phyloP scores from a whole-genome alignment of 2,888 invertebrate genomes.

The Serripes groenlandicus region DNA sequence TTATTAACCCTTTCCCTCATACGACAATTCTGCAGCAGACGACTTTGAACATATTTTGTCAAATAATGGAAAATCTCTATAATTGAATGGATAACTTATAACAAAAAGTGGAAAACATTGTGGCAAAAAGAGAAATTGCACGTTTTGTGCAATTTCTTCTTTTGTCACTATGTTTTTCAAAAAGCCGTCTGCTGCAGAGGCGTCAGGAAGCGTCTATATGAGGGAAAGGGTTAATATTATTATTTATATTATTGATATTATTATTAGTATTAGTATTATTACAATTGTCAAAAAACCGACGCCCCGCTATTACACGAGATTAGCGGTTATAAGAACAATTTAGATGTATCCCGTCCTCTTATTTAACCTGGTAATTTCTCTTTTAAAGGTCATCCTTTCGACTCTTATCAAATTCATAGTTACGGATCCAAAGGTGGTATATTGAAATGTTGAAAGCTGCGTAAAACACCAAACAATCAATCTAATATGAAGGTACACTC shows the following conservation, averaged over 20 bases:
- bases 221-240: background rate
- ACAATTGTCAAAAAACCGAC: too few species aligned
- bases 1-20: background rate
- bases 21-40: background rate
- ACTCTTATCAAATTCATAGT: too few species aligned
- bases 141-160: background rate
- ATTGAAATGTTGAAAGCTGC: background rate
- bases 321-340: too few species aligned
- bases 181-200: background rate
- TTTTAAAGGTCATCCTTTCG: too few species aligned
- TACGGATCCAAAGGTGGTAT: too few species aligned
- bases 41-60: background rate
- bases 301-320: too few species aligned
- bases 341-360: too few species aligned
- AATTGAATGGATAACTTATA: background rate
- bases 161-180: background rate
- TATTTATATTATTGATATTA: too few species aligned
- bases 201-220: background rate
- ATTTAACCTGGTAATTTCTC: too few species aligned
- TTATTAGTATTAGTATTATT: too few species aligned
- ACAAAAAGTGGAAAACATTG: background rate
- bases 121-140: background rate
- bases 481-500: background rate
- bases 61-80: background rate
- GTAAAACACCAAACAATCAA: background rate